Conservation (phyloP, 2,888 invertebrate genomes). For the Adela reaumurella region DNA sequence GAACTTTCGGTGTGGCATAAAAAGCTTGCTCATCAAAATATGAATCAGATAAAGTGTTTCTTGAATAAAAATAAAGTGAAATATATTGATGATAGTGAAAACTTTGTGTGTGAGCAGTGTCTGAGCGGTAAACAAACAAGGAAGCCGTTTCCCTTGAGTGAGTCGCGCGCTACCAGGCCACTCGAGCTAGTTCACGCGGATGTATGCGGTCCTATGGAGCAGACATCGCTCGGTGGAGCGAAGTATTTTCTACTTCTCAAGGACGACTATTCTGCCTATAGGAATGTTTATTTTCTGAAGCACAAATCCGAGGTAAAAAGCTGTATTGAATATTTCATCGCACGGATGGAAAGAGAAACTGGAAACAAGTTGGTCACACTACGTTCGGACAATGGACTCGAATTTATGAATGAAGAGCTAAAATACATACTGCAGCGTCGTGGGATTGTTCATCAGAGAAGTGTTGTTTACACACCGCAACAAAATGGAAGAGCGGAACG, state of each 20-base stretch:
- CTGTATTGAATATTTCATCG: conserved; percentile 14
- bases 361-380: conserved; percentile 18
- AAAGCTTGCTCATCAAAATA: conserved; percentile 5
- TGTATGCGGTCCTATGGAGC: conserved; percentile 5
- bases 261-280: conserved; percentile 8
- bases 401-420: no score
- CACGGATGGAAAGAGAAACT: conserved; percentile 13
- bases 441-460: no score
- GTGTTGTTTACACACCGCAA: no score
- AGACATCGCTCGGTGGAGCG: conserved; percentile 3
- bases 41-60: conserved; percentile 4
- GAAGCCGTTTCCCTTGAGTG: conserved; percentile 2
- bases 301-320: conserved; percentile 10
- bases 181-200: conserved; percentile 4
- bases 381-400: conserved; percentile 17
- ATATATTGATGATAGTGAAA: conserved; percentile 1
- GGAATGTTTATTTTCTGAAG: conserved; percentile 8
- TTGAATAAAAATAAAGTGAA: conserved; percentile 5
- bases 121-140: conserved; percentile 4
- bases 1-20: no score
- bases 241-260: conserved; percentile 8
- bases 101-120: conserved; percentile 4
- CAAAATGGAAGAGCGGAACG: no score
- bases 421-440: no score
- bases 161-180: not conserved